Conservation (phyloP, 2,113 vertebrate species). For the Eleginops maclovinus region DNA sequence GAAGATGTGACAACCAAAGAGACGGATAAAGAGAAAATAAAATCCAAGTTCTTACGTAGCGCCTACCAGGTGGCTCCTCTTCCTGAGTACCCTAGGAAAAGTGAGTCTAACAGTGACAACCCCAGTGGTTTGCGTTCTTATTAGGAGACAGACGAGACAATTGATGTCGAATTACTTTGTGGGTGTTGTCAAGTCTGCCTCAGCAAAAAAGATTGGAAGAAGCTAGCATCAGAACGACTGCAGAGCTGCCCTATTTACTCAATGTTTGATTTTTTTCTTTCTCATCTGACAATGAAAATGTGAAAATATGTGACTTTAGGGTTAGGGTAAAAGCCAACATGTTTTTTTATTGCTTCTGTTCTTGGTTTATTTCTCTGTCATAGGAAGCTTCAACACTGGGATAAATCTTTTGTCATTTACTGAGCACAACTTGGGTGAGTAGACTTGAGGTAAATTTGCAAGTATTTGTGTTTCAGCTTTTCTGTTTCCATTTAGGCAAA, state of each 20-base stretch:
- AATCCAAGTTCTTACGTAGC: slow-evolving; percentile 43
- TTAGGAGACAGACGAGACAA: neutral
- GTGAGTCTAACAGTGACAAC: slow-evolving; percentile 67
- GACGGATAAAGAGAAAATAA: slow-evolving; percentile 45
- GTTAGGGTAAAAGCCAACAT: neutral
- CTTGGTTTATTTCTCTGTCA: slow-evolving; percentile 28
- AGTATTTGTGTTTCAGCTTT: slow-evolving; percentile 22
- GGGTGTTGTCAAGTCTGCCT: no score
- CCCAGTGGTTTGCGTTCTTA: slow-evolving; percentile 4
- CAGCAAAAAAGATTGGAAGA: no score
- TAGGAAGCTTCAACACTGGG: slow-evolving; percentile 72
- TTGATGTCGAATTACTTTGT: neutral
- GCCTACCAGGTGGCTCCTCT: slow-evolving; percentile 72
- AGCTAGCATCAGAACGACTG: neutral
- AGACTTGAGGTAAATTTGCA: slow-evolving; percentile 18
- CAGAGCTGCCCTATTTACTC: neutral
- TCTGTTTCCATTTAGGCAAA: slow-evolving; percentile 31
- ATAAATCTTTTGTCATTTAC: slow-evolving; percentile 78
- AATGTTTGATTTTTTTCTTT: neutral
- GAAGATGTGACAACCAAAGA: slow-evolving; percentile 19
- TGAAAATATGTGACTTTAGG: no score
- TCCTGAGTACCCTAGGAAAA: slow-evolving; percentile 68
- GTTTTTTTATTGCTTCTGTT: neutral
- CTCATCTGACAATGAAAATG: no score
- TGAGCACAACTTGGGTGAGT: slow-evolving; percentile 80